Conservation (phyloP, 2,797 vertebrate species). For the Phataginus tetradactyla region DNA sequence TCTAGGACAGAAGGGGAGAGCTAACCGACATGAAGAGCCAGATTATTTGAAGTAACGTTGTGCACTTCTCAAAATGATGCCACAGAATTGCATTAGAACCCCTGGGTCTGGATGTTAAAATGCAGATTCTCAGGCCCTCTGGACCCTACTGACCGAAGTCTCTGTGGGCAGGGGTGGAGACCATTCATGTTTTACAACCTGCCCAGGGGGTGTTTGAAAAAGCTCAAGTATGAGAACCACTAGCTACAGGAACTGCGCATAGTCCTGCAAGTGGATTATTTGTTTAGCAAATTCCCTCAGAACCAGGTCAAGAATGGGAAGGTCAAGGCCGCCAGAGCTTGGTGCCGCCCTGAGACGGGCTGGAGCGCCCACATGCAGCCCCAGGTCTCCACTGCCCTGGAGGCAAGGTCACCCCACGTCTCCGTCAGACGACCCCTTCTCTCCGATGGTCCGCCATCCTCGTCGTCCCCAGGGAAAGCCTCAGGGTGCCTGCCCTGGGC, state of each 20-base stretch:
- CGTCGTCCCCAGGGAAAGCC: no score
- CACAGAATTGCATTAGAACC: fast-evolving
- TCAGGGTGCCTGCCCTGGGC: not conserved
- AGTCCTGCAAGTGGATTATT: not conserved
- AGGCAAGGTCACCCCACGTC: fast-evolving
- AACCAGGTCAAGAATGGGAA: no score
- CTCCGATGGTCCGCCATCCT: not conserved
- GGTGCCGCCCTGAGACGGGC: not conserved
- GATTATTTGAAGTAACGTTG: not conserved
- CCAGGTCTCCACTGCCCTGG: not conserved
- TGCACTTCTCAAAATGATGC: not conserved
- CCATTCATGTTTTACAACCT: fast-evolving
- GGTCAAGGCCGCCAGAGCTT: not conserved
- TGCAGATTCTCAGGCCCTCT: not conserved
- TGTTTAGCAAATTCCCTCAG: not conserved
- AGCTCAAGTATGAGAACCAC: not conserved
- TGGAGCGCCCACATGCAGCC: fast-evolving
- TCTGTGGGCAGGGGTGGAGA: fast-evolving
- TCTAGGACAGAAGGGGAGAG: not conserved
- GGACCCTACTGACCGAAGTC: not conserved
- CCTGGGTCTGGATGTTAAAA: fast-evolving
- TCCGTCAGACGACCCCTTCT: not conserved
- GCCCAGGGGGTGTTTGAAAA: not conserved
- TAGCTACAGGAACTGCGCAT: not conserved
- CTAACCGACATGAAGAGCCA: not conserved